Evolutionary conservation across 2,888 invertebrate species (phyloP), one percentile per base, ranked within the genome.

Genomic region (Diogma glabrata): DNA sequence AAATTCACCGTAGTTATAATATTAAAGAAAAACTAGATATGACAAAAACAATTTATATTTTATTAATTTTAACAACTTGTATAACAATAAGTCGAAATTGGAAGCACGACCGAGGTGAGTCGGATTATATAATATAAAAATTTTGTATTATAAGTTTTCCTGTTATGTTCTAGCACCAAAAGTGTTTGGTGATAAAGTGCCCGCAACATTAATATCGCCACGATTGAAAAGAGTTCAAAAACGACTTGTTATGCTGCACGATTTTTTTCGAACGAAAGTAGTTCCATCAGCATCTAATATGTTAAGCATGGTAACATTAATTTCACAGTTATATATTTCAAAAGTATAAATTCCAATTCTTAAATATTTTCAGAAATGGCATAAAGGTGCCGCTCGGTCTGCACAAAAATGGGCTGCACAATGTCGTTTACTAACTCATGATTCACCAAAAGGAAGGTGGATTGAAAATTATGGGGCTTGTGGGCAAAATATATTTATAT

Each of bases 401-500:
- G 87, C 88, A 1, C 87, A 87, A 64, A 71, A 69, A 51, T 87
- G 87, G 77, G 82, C 88, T 1, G 78, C 84, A 52, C 70, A 76
- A 57, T 88, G 88, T 61, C 67, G 75, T 58, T 78, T 81, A 59
- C 69, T 88, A 24, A 72, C 75, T 30, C 87, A 88, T 64, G 86
- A 86, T 61, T 76, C 78, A 58, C 72, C 75, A 1, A 73, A 74
- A 19, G 84, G 84, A 52, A 49, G 59, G 49, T 47, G 48, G 47
- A 75, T 82, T 24, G 76, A 81, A 14, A 71, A 75, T 53, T 80
- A 81, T 56, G 87, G 87, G 24, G 70, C 77, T 23, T 87, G 87
- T 62, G 88, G 87, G 3, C 87, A 88, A 66, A 88, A 88, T 66
- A 81, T 88, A 53, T 88, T 87, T 64, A 82, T 87, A 22, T 77